Conservation (phyloP, 2,888 invertebrate genomes). For the Epinotia bilunana region DNA sequence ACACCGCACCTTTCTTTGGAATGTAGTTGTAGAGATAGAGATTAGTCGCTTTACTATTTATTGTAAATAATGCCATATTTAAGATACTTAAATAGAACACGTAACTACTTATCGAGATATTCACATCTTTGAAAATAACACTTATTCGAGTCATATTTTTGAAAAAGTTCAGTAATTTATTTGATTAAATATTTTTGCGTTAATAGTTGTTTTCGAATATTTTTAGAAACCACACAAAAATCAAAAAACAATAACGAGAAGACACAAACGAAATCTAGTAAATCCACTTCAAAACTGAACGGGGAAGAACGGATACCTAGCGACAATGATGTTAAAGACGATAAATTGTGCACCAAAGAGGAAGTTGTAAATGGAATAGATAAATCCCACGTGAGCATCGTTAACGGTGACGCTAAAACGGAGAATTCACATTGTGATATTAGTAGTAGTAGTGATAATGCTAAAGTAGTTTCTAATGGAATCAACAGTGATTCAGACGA, state of each 20-base stretch:
- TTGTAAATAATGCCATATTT: no score
- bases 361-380: slow-evolving; percentile 76
- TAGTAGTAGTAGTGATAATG: slow-evolving; percentile 78
- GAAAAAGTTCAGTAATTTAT: no score
- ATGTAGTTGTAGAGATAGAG: not conserved
- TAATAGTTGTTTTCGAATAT: not conserved
- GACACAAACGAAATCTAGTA: slow-evolving; percentile 62
- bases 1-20: not conserved
- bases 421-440: slow-evolving; percentile 79
- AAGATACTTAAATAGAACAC: not conserved
- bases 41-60: no score
- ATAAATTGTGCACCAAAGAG: slow-evolving; percentile 79
- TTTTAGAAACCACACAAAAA: slow-evolving; percentile 70
- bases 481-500: slow-evolving; percentile 75
- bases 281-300: slow-evolving; percentile 64
- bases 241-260: slow-evolving; percentile 67
- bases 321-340: slow-evolving; percentile 65
- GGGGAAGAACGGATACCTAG: slow-evolving; percentile 68
- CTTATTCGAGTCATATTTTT: not conserved
- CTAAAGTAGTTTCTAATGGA: slow-evolving; percentile 82
- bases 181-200: no score
- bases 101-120: not conserved
- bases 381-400: slow-evolving; percentile 63
- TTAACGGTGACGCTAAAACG: slow-evolving; percentile 77
- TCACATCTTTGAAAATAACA: no score